phyloP scores from a whole-genome alignment of 2,113 vertebrate species.

The Anguilla japonica region DNA sequence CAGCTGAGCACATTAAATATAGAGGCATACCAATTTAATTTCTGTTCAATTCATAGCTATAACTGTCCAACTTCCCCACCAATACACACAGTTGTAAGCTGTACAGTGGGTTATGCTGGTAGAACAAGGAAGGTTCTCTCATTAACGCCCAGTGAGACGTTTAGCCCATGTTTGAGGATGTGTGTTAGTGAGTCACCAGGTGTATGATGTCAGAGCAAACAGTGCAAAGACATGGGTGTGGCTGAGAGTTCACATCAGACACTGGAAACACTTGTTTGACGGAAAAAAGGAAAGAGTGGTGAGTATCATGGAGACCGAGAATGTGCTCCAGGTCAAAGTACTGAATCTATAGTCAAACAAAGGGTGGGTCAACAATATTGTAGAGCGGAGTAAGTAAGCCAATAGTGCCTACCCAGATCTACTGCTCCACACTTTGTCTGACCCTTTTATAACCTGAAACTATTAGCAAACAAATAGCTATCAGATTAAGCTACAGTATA shows the following conservation, averaged over 20 bases:
- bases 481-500: neutral
- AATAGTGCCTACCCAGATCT: neutral
- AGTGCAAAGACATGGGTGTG: conserved; percentile 39
- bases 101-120: neutral
- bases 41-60: neutral
- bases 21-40: neutral
- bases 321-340: neutral
- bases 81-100: neutral
- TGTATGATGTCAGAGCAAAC: conserved; percentile 26
- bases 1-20: neutral
- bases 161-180: conserved; percentile 1
- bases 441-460: neutral
- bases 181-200: conserved; percentile 29
- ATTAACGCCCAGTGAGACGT: neutral
- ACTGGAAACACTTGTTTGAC: conserved; percentile 57
- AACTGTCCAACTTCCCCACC: neutral
- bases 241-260: neutral
- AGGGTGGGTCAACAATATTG: conserved; percentile 1
- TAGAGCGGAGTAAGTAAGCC: neutral
- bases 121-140: neutral
- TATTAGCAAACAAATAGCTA: neutral
- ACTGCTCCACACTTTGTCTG: neutral
- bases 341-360: conserved; percentile 30
- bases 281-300: conserved; percentile 20
- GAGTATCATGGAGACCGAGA: neutral